Evolutionary conservation across 2,888 invertebrate genomes (phyloP), one percentile per base, ranked within the genome.

Genomic region (Galerucella pusilla): DNA sequence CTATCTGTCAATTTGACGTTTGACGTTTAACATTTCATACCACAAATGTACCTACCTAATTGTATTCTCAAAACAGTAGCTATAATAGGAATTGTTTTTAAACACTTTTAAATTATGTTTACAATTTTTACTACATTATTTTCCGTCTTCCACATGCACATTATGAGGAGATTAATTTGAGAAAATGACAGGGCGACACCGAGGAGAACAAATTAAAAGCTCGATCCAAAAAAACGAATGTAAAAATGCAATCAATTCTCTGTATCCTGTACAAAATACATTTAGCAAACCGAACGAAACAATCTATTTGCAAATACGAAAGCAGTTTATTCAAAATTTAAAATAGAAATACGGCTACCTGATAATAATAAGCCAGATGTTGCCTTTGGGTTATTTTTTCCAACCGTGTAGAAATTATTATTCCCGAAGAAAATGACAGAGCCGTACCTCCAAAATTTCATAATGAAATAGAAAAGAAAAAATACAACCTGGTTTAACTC

Each of bases 351-450:
- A 57, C 54, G 25, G 67, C 52, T 67, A 67, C 67, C 46, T 67
- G 67, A 57, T 61, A n/a, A 67, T 54, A 52, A 67, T 67, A 67
- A 67, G 35, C 67, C 67, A 67, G 67, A 67, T 67, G 67, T 67
- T 67, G 14, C 14, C 57, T 20, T 61, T 61, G 61, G 35, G 59
- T 20, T 20, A 59, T 61, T 61, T 12, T 14, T 20, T 66, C 46
- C 20, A 66, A 14, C 42, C 52, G 49, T 66, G 66, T 66, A 66
- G 20, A 49, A 52, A 66, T 66, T 66, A 66, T 66, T 66, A 66
- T 46, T 14, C 49, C 5, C 12, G 1, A 49, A 66, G 46, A 57
- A 57, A 1, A 14, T 14, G 1, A 49, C 57, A 57, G 57, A 2
- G 10, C 9, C 57, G 57, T 9, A 42, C 16, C 35, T 9, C 16